Evolutionary conservation across 2,888 invertebrate species (phyloP), one percentile per base, ranked within the genome.

Genomic region (Oithona nana): DNA sequence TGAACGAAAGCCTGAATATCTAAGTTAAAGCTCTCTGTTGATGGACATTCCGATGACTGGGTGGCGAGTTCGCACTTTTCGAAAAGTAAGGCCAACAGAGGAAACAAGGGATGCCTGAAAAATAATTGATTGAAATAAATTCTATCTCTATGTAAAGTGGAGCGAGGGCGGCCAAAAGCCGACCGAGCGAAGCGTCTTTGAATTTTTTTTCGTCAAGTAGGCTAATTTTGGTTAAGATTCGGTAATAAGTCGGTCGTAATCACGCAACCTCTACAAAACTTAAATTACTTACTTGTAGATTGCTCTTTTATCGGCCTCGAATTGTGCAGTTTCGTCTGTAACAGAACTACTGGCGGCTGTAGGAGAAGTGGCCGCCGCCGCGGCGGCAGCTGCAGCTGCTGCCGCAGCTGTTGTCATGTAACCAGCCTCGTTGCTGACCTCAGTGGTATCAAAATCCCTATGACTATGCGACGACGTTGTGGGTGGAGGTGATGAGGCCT

Each of bases 1-100:
- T 88, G 86, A 66, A 92, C 86, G 76, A 90, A 92, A 65, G 88
- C 87, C 74, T 81, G 79, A 66, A 68, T 74, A 76, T 93, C 92
- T 71, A 89, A 83, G 70, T 88, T 89, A 80, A 93, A 92, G 68
- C 89, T 88, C 74, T 89, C 88, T 65, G 82, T 81, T 66, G 81
- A 81, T 61, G 86, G 85, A 64, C 88, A 81, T 75, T 93, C 90
- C 61, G 86, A 84, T 65, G 87, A 86, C 68, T 88, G 92, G 22
- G 94, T 94, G 26, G 95, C 94, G 72, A 92, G 81, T 77, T 95
- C 95, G 78, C 95, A 95, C 77, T 94, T 82, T 79, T 95, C 93
- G 73, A 95, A 84, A 26, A 95, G 81, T 63, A 93, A 77, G 63
- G 92, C 90, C 73, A 92, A 77, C 51, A 95, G 78, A 1, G 94